Conservation (phyloP, 64 coral and sea anemone genomes). For the Montipora efflorescens region DNA sequence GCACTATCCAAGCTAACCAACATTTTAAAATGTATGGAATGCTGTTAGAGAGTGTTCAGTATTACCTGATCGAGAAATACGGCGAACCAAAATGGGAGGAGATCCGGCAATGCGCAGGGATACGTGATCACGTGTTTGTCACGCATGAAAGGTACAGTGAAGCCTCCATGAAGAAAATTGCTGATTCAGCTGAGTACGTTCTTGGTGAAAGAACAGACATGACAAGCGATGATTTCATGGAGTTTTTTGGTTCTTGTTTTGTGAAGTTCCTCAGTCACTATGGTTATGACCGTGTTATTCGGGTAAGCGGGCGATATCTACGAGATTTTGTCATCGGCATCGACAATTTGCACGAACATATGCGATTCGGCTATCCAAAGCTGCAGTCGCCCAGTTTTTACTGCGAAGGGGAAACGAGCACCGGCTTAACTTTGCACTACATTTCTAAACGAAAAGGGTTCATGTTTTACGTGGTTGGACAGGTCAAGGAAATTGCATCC, state of each 20-base stretch:
- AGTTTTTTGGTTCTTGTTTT: conserved; percentile 83
- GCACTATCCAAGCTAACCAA: neutral
- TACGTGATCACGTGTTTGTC: conserved; percentile 55
- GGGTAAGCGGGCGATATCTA: conserved; percentile 85
- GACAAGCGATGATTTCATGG: conserved; percentile 82
- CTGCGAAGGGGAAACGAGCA: conserved; percentile 79
- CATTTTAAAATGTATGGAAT: conserved; percentile 73
- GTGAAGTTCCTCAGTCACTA: conserved; percentile 91
- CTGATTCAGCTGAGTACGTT: conserved; percentile 57
- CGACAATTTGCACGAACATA: conserved; percentile 90
- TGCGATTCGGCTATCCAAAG: conserved; percentile 92
- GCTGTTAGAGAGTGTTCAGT: conserved; percentile 76
- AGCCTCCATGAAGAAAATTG: conserved; percentile 70
- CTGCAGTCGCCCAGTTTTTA: conserved; percentile 85
- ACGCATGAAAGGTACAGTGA: conserved; percentile 79
- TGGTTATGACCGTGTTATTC: conserved; percentile 88
- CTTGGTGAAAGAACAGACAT: conserved; percentile 63
- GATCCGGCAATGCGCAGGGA: conserved; percentile 65
- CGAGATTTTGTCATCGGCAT: conserved; percentile 91
- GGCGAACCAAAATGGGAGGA: conserved; percentile 69
- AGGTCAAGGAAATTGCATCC: conserved; percentile 80
- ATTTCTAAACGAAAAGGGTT: conserved; percentile 73
- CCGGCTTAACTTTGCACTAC: conserved; percentile 78
- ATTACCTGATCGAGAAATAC: conserved; percentile 74
- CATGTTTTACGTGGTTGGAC: conserved; percentile 85